Evolutionary conservation across 2,797 vertebrate species (phyloP).

Genomic region (Sarcophilus harrisii): DNA sequence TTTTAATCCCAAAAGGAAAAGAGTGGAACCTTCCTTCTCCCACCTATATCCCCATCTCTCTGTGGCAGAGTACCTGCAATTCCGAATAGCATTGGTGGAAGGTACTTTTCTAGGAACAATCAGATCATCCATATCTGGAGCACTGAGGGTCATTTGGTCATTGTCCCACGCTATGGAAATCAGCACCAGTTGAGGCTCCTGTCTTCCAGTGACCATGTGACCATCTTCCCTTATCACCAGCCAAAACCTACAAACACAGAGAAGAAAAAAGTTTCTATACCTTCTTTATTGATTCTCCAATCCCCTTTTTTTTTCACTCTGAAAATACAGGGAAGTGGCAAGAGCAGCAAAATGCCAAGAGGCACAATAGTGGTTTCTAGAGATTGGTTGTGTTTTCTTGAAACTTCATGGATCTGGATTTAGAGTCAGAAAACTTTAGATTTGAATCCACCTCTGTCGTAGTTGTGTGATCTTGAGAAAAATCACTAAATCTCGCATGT

Average conservation of each 20-base stretch:
- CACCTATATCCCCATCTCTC: not conserved
- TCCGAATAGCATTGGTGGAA: constrained; percentile 78
- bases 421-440: not conserved
- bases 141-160: constrained; percentile 85
- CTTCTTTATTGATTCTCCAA: not conserved
- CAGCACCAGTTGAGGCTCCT: constrained; percentile 93
- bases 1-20: not conserved
- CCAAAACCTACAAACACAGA: constrained; percentile 90
- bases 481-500: not conserved
- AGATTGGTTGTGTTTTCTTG: not conserved
- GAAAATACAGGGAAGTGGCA: not conserved
- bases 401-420: not conserved
- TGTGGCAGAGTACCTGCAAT: constrained; percentile 89
- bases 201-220: constrained; percentile 93
- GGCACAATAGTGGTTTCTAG: not conserved
- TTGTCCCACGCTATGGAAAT: constrained; percentile 85
- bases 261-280: not conserved
- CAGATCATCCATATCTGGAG: constrained; percentile 89
- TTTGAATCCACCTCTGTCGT: not conserved
- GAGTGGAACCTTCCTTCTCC: not conserved
- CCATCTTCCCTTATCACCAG: constrained; percentile 92
- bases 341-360: fast-evolving
- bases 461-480: not conserved
- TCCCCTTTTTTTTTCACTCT: not conserved
- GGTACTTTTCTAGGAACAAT: constrained; percentile 85